These are phyloP conservation scores for Sula dactylatra DNA, from an alignment of 2,113 vertebrate genomes.

Conservation along the genomic window DNA sequence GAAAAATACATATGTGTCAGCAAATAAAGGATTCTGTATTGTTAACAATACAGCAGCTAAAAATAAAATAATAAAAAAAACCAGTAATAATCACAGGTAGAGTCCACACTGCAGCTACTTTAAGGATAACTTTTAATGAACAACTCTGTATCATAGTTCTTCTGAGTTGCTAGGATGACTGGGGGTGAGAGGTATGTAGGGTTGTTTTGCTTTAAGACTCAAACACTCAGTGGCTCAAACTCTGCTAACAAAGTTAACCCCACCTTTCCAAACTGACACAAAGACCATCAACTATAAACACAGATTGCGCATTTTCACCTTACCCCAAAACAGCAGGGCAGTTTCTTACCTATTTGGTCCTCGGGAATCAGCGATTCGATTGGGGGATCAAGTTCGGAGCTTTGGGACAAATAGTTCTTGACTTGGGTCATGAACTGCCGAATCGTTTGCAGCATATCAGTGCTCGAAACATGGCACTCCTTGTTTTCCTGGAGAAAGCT, in stretches of 20 bases:
- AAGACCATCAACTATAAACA: background rate
- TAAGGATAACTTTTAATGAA: background rate
- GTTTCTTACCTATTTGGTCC: slow-evolving; percentile 91
- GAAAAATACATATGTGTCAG: background rate
- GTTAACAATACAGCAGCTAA: background rate
- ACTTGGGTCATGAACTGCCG: slow-evolving; percentile 97
- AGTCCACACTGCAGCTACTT: background rate
- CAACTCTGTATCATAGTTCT: fast-evolving
- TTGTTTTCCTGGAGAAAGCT: slow-evolving; percentile 93
- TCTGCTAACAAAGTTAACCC: background rate
- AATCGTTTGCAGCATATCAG: slow-evolving; percentile 91
- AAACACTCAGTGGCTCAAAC: background rate
- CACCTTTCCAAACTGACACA: background rate
- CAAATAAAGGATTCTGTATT: background rate
- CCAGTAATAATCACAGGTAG: background rate
- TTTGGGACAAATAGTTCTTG: slow-evolving; percentile 94
- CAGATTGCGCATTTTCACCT: background rate
- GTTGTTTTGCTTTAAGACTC: background rate
- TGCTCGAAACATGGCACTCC: slow-evolving; percentile 88
- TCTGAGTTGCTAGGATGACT: background rate
- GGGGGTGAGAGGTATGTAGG: fast-evolving
- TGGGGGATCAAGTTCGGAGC: slow-evolving; percentile 92
- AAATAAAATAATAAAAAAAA: background rate
- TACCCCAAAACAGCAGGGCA: background rate
- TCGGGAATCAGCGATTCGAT: slow-evolving; percentile 93